Percentiles rank a stretch among this genome's conserved stretches.
phyloP scores from a whole-genome alignment of 64 coral and sea anemone genomes.

The Actinia tenebrosa region DNA sequence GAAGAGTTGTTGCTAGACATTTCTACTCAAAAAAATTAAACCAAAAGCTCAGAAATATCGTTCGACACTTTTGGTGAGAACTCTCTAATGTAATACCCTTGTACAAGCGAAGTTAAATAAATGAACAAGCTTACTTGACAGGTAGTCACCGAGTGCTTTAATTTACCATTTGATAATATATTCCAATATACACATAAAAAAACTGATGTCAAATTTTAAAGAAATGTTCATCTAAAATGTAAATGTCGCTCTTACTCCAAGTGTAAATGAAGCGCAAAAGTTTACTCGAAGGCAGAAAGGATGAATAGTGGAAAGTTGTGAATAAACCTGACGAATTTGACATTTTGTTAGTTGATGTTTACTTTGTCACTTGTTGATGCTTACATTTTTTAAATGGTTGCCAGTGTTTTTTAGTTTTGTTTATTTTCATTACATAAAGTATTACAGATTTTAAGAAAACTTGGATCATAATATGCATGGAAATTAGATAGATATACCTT shows the following conservation, averaged over 20 bases:
- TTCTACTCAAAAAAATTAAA: neutral
- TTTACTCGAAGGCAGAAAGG: neutral
- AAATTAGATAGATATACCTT: neutral
- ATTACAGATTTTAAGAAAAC: neutral
- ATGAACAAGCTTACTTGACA: neutral
- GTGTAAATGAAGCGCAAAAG: neutral
- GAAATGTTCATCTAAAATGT: neutral
- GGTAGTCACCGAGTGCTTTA: neutral
- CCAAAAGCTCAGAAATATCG: neutral
- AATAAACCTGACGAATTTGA: neutral
- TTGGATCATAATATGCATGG: too few species aligned
- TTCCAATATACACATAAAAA: neutral
- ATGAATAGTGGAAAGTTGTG: neutral
- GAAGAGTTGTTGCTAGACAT: neutral
- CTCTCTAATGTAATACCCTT: neutral
- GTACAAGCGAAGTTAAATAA: neutral
- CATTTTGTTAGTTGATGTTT: neutral
- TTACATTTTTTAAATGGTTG: neutral
- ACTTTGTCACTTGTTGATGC: neutral
- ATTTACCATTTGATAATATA: neutral
- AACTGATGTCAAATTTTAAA: neutral
- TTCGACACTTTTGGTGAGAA: neutral
- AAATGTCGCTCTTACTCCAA: neutral
- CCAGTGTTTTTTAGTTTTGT: neutral
- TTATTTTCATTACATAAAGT: too few species aligned